phyloP scores from a whole-genome alignment of 2,888 invertebrate genomes.

The Harmothoe impar region DNA sequence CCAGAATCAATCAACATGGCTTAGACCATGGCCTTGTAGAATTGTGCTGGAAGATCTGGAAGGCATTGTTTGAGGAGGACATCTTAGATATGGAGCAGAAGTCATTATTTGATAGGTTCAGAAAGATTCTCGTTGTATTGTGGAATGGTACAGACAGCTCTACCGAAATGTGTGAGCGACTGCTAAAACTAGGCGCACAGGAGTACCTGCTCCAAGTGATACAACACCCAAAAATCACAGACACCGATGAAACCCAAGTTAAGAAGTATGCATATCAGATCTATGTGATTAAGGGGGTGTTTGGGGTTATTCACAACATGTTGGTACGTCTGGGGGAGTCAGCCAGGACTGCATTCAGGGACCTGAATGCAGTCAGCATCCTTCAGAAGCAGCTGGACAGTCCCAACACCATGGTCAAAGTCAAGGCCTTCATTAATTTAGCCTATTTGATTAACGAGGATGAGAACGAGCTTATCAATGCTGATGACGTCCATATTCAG shows the following conservation, averaged over 20 bases:
- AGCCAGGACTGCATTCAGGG: conserved; percentile 70
- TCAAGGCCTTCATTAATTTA: conserved; percentile 75
- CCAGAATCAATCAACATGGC: background rate
- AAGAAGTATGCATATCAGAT: background rate
- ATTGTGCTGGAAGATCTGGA: background rate
- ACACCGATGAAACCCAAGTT: background rate
- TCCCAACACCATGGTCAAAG: conserved; percentile 72
- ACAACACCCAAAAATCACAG: conserved; percentile 28
- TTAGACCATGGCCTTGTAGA: conserved; percentile 22
- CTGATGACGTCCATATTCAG: conserved; percentile 73
- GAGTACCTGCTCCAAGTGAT: background rate
- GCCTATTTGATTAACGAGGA: conserved; percentile 77
- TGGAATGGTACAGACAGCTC: conserved; percentile 40
- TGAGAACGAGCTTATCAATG: conserved; percentile 74
- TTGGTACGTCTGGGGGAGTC: conserved; percentile 71
- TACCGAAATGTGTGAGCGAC: background rate
- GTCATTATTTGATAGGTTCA: background rate
- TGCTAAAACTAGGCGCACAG: background rate
- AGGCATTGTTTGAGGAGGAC: conserved; percentile 27
- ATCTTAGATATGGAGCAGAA: background rate
- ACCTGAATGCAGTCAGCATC: conserved; percentile 70
- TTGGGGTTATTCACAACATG: conserved; percentile 77
- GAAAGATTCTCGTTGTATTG: background rate
- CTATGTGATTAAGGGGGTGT: conserved; percentile 71
- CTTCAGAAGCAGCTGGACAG: conserved; percentile 68